Evolutionary conservation across 1,140 invertebrate genomes (phyloP), one percentile per base, ranked within the genome.

Genomic region (Cydia amplana): DNA sequence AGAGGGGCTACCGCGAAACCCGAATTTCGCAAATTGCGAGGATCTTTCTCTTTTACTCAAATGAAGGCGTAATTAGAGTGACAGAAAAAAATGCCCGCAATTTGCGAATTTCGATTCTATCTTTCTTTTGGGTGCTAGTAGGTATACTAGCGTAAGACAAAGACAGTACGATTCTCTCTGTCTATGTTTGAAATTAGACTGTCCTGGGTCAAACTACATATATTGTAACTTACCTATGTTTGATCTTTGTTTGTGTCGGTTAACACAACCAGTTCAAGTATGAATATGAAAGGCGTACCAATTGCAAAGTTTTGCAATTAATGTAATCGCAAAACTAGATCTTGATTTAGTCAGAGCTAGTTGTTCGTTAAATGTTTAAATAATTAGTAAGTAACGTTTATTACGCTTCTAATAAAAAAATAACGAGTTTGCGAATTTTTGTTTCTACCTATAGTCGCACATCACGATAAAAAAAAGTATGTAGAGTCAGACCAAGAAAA

Each of bases 301-400:
- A 60, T 60, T 60, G 55, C 55, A 10, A 60, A 60, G 55, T 60
- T 60, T 60, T 60, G 55, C 55, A 60, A 60, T 23, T 60, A 60
- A 23, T 60, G 55, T 60, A 60, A 60, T 60, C 55, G n/a, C 55
- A 23, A 23, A 60, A 60, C 55, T 60, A 60, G 55, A 60, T 60
- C 55, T 60, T 60, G 55, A 23, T 60, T 60, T 20, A 60, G 55
- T 60, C 55, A 60, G 55, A 10, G 55, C 18, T 20, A 60, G 18
- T 60, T 60, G 55, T 60, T 10, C 55, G 20, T 60, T 23, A 60
- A 60, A 60, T 23, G 23, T 7, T 60, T 23, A 60, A 60, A 60
- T 23, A 60, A 60, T 60, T 2, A 9, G 4, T 46, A 46, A 46
- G 46, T 49, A 4, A 16, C 2, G 7, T 7, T 51, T 10, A 23